A percentile compares a stretch with the other conserved stretches of the same genome.
phyloP scores from a whole-genome alignment of 2,888 invertebrate genomes.

The Acleris sparsana region DNA sequence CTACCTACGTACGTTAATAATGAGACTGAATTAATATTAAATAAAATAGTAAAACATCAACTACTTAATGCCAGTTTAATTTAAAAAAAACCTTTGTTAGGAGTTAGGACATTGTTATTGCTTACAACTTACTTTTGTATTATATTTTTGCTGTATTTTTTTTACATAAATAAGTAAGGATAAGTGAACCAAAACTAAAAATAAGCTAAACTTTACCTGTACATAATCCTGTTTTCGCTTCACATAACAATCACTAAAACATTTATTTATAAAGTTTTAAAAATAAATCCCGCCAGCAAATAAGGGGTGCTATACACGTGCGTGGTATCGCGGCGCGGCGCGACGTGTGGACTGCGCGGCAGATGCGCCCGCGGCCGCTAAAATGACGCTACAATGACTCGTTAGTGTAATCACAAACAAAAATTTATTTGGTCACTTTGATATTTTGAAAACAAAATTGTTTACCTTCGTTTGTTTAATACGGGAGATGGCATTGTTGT shows the following conservation, averaged over 20 bases:
- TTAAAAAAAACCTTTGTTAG: too few species aligned
- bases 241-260: slow-evolving; percentile 13
- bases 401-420: slow-evolving; percentile 4
- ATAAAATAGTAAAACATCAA: too few species aligned
- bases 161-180: too few species aligned
- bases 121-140: too few species aligned
- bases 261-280: slow-evolving; percentile 7
- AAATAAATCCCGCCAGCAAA: slow-evolving; percentile 22
- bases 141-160: too few species aligned
- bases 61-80: too few species aligned
- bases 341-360: slow-evolving; percentile 33
- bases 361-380: slow-evolving; percentile 45
- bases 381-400: slow-evolving; percentile 42
- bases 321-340: slow-evolving; percentile 28
- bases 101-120: too few species aligned
- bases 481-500: background rate
- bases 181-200: too few species aligned
- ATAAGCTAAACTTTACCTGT: background rate
- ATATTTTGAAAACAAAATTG: slow-evolving; percentile 1
- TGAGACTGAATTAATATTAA: too few species aligned
- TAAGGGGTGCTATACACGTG: slow-evolving; percentile 42
- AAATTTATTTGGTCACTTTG: background rate
- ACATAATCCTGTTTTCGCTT: slow-evolving; percentile 18
- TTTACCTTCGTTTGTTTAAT: background rate
- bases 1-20: too few species aligned